These are phyloP conservation scores for Sebastes cheni DNA, from an alignment of 2,797 vertebrate species.

Conservation along the genomic window DNA sequence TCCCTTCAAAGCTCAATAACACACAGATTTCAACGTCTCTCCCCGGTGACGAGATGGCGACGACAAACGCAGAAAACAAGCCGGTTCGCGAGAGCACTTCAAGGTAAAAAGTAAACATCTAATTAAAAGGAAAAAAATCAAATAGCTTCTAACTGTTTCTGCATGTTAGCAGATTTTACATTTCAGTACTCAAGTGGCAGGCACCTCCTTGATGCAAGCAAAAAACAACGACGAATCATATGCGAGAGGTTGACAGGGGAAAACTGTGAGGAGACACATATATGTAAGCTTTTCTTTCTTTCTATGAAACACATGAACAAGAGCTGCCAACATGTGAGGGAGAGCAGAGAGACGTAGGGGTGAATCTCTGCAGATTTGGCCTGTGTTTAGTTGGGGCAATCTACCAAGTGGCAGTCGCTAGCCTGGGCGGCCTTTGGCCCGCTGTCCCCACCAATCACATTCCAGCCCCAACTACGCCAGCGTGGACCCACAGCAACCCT, in stretches of 20 bases:
- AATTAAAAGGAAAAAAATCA: slow-evolving; percentile 55
- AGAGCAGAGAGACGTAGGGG: slow-evolving; percentile 46
- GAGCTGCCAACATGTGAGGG: slow-evolving; percentile 41
- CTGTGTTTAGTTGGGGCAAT: slow-evolving; percentile 66
- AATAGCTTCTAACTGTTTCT: slow-evolving; percentile 33
- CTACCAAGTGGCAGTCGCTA: slow-evolving; percentile 74
- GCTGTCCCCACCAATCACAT: slow-evolving; percentile 75
- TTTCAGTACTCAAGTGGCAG: slow-evolving; percentile 11
- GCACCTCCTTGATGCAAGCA: slow-evolving; percentile 32
- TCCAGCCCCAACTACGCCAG: slow-evolving; percentile 61
- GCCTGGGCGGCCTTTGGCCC: slow-evolving; percentile 75
- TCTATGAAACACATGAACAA: slow-evolving; percentile 20
- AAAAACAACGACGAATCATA: slow-evolving; percentile 19
- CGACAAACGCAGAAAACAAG: slow-evolving; percentile 59
- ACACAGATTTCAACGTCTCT: slow-evolving; percentile 46
- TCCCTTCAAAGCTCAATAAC: slow-evolving; percentile 46
- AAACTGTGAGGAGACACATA: slow-evolving; percentile 7
- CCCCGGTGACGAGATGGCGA: slow-evolving; percentile 36
- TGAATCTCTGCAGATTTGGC: slow-evolving; percentile 70
- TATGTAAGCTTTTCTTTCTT: slow-evolving; percentile 22
- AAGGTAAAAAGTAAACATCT: slow-evolving; percentile 64
- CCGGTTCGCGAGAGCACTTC: slow-evolving; percentile 53
- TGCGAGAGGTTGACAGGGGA: not conserved
- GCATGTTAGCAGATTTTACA: slow-evolving; percentile 33
- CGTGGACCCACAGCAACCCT: slow-evolving; percentile 69